Evolutionary conservation across 2,113 vertebrate species (phyloP), one percentile per base, ranked within the genome.

Genomic region (Diphyllodes magnificus): DNA sequence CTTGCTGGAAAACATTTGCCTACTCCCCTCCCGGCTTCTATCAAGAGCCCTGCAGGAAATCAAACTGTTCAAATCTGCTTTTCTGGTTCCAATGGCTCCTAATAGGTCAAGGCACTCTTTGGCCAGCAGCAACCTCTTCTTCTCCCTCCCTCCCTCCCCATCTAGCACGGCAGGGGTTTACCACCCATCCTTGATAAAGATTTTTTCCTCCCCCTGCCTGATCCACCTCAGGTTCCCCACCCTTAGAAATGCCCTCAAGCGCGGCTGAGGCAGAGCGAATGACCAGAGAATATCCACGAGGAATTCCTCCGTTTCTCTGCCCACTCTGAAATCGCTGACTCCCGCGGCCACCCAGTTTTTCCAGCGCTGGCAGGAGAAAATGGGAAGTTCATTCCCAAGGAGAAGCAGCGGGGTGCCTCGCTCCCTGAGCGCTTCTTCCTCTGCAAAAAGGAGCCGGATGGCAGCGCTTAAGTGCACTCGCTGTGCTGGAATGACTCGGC

Each of bases 401-500:
- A 64, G 86, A 82, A 88, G 60, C 15, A 2, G 57, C 20, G 82
- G 75, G 71, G 50, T 54, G n/a, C 64, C 51, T 92, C 42, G 2
- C 50, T 92, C 82, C 59, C 30, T 2, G 33, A 1, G 50, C 2
- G 37, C 71, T 68, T 18, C 71, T 65, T 63, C 54, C 63, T 39
- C 76, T 81, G 86, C 30, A 40, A 31, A 37, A 66, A 90, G 60
- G 4, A 82, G 64, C 88, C 94, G 82, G 83, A 80, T 77, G 95
- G 92, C 91, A 78, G 30, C 5, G 3, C 60, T 94, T 84, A 88
- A 19, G 60, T 31, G 51, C 68, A n/a, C 64, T 91, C 51, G 11
- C 56, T 33, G 30, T 60, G 80, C 92, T 91, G 69, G 72, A 81
- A 91, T 70, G 42, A 17, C 42, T 88, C 13, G 71, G 69, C 72